phyloP scores from a whole-genome alignment of 2,888 invertebrate genomes.

The Synanthedon andrenaeformis region DNA sequence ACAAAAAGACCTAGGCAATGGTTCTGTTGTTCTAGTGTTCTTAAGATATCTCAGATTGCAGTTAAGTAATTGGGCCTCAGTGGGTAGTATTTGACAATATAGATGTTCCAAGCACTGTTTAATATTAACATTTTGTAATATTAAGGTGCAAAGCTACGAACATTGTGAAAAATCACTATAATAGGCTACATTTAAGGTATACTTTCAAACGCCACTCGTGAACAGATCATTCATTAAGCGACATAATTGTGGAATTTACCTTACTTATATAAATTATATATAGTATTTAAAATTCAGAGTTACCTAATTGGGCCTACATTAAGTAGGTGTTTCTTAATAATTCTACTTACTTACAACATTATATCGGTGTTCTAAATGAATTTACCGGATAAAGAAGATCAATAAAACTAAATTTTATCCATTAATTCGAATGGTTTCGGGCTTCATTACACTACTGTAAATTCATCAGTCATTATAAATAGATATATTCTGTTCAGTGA shows the following conservation, averaged over 20 bases:
- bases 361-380: too few species aligned
- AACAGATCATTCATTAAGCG: not conserved
- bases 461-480: not conserved
- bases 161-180: slow-evolving; percentile 45
- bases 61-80: slow-evolving; percentile 35
- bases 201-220: slow-evolving; percentile 5
- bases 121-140: slow-evolving; percentile 42
- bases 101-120: slow-evolving; percentile 48
- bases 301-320: not conserved
- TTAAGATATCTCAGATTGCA: slow-evolving; percentile 25
- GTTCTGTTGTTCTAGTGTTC: too few species aligned
- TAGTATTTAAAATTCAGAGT: not conserved
- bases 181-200: slow-evolving; percentile 14
- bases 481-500: too few species aligned
- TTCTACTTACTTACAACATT: too few species aligned
- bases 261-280: too few species aligned
- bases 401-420: too few species aligned
- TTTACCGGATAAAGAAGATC: too few species aligned
- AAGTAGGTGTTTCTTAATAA: not conserved
- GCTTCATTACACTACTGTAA: too few species aligned
- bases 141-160: slow-evolving; percentile 33
- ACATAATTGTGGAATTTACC: not conserved
- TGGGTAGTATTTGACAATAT: slow-evolving; percentile 65
- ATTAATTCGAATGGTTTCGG: too few species aligned
- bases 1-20: not conserved